Evolutionary conservation across 2,888 invertebrate species (phyloP), one percentile per base, ranked within the genome.

Genomic region (Tenthredo amoena): DNA sequence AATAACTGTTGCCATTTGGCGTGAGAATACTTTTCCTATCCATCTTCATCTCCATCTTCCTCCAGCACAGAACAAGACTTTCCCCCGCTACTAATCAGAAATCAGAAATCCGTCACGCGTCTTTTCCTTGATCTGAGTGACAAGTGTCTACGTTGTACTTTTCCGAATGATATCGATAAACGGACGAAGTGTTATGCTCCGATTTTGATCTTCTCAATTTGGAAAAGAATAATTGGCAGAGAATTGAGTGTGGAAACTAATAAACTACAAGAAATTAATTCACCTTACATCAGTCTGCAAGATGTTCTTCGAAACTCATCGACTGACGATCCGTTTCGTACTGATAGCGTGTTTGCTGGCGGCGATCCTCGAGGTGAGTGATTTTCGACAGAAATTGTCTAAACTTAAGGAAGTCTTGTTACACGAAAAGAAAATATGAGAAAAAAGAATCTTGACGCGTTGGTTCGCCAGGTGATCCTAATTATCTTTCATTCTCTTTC

Each of bases 321-420:
- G 87, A 84, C 88, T 87, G 85, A 86, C 85, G 50, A 77, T 87
- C 72, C 82, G 58, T 81, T 81, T 81, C 37, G n/a, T 86, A 37
- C 85, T 89, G 37, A 77, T 74, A 26, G 62, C 85, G 21, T 87
- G 87, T 68, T 37, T 87, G 62, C 21, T 89, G 62, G 76, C 84
- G 55, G 86, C 84, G 81, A 85, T 87, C 21, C 47, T 88, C 31
- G 79, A 88, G 89, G 89, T 89, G 74, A 87, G 87, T 34, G 7
- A 84, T 76, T 76, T 68, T 68, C 7, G 9, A 2, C 34, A 31
- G 21, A 21, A 40, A 43, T n/a, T 15, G 10, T 26, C 58, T 68
- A 6, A 34, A 34, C 15, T 68, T 68, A 10, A 62, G 62, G 26
- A 62, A 62, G 76, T 26, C 47, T 47, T 12, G 26, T 76, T 76